phyloP scores from a whole-genome alignment of 2,797 vertebrate species.

The Alca torda region DNA sequence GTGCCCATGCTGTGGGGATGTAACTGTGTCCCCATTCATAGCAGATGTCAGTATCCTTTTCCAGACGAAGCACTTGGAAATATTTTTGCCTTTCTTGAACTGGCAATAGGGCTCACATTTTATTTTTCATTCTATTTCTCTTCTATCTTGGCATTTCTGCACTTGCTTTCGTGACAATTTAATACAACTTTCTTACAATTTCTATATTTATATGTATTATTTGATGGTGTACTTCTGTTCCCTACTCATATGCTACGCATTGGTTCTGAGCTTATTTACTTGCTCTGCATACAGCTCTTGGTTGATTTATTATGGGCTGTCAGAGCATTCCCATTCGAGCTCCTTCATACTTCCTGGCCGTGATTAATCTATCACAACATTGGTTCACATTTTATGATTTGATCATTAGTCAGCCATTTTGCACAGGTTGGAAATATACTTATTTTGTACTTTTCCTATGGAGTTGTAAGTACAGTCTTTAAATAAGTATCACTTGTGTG shows the following conservation, averaged over 20 bases:
- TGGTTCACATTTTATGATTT: not conserved
- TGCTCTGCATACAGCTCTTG: not conserved
- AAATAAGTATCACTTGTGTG: not conserved
- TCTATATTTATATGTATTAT: not conserved
- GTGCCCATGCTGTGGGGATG: too few relatives aligned
- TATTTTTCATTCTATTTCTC: not conserved
- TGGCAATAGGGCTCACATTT: not conserved
- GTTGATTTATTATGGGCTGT: not conserved
- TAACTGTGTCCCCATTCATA: not conserved
- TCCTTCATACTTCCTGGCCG: not conserved
- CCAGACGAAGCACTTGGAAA: not conserved
- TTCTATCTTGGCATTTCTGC: not conserved
- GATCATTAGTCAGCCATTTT: not conserved
- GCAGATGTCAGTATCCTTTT: not conserved
- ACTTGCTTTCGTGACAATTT: not conserved
- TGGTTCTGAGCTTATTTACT: not conserved
- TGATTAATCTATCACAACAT: not conserved
- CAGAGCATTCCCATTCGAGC: not conserved
- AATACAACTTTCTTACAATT: not conserved
- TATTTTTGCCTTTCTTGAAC: not conserved
- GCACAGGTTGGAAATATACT: not conserved
- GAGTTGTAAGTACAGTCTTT: not conserved
- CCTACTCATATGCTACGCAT: not conserved
- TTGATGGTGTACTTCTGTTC: not conserved
- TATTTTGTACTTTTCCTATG: not conserved